Percentiles rank a stretch among this genome's conserved stretches.
phyloP scores from a whole-genome alignment of 92 coral and sea anemone species.

The Porites lobata region DNA sequence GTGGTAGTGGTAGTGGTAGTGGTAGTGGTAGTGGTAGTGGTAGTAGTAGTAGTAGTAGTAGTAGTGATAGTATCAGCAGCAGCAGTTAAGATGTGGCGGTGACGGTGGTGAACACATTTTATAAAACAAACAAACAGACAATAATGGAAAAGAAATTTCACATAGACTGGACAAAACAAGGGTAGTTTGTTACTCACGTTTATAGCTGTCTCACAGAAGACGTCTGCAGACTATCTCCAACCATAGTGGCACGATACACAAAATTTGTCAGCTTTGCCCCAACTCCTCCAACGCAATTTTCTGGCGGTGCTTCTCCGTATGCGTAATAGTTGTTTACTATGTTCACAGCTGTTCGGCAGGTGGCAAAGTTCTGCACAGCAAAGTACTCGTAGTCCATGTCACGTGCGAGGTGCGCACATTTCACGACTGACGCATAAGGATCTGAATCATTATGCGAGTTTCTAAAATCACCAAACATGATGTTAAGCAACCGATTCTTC shows the following conservation, averaged over 20 bases:
- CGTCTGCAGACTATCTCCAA: background rate
- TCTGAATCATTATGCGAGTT: background rate
- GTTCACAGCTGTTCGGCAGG: conserved; percentile 13
- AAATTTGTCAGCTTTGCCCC: conserved; percentile 20
- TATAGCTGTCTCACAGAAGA: no score
- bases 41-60: no score
- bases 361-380: conserved; percentile 43
- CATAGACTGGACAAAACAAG: no score
- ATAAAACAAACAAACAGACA: no score
- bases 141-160: no score
- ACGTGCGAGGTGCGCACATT: conserved; percentile 45
- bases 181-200: no score
- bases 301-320: conserved; percentile 25
- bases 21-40: no score
- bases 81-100: no score
- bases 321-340: conserved; percentile 3
- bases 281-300: conserved; percentile 40
- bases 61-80: no score
- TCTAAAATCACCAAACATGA: conserved; percentile 6
- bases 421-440: conserved; percentile 23
- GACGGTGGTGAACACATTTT: no score
- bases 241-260: conserved; percentile 32
- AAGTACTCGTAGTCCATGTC: conserved; percentile 52
- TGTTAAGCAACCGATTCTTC: conserved; percentile 1
- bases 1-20: no score